Evolutionary conservation across 1,140 invertebrate species (phyloP).

Genomic region (Piezodorus guildinii): DNA sequence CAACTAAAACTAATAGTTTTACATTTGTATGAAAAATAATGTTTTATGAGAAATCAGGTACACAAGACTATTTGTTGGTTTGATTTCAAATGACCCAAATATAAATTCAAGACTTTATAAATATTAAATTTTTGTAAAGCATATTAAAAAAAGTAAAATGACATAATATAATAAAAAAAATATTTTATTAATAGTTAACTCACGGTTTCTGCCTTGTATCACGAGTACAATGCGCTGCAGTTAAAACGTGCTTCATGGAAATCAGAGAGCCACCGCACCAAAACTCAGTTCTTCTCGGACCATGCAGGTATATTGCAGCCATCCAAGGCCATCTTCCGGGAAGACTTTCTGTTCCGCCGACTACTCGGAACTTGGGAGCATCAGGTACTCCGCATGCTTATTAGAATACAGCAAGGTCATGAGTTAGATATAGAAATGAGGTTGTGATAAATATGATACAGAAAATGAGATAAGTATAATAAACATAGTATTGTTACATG

Average conservation of each 20-base stretch:
- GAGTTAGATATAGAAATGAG: neutral
- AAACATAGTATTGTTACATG: too few species aligned
- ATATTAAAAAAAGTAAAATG: too few species aligned
- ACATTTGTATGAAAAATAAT: too few species aligned
- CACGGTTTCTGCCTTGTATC: constrained; percentile 78
- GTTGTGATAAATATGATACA: neutral
- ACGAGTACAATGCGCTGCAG: constrained; percentile 83
- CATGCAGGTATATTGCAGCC: constrained; percentile 83
- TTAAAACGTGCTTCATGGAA: constrained; percentile 64
- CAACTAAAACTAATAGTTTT: too few species aligned
- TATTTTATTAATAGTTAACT: constrained; percentile 33
- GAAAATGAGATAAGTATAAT: neutral
- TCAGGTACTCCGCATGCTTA: constrained; percentile 70
- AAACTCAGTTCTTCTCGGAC: constrained; percentile 73
- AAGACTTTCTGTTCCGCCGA: constrained; percentile 72
- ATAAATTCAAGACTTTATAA: too few species aligned
- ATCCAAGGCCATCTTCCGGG: constrained; percentile 86
- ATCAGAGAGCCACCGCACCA: constrained; percentile 89
- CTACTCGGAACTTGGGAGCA: constrained; percentile 69
- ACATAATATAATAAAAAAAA: too few species aligned
- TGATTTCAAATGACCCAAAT: too few species aligned
- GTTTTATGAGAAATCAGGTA: too few species aligned
- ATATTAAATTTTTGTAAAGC: too few species aligned
- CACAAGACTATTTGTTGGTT: too few species aligned
- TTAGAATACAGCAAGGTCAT: neutral